These are phyloP conservation scores for Argentina silus DNA, from an alignment of 2,797 vertebrate genomes.

Conservation along the genomic window DNA sequence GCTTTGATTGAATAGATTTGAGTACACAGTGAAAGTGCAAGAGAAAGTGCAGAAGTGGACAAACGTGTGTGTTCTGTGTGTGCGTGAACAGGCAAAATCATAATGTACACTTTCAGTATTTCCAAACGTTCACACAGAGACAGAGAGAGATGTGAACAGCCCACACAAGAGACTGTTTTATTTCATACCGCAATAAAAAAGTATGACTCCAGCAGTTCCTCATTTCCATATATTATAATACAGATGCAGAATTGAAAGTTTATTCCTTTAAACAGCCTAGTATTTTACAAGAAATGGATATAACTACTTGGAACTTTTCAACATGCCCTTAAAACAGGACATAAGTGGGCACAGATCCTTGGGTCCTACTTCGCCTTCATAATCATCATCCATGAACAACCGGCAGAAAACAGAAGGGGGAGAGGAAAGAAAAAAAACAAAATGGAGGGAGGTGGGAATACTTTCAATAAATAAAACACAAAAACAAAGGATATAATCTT, in stretches of 20 bases:
- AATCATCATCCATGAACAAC: constrained; percentile 72
- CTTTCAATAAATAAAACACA: constrained; percentile 74
- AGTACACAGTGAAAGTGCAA: too few species aligned
- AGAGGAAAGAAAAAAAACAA: constrained; percentile 15
- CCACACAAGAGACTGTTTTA: constrained; percentile 77
- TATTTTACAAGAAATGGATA: constrained; percentile 88
- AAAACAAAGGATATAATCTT: constrained; percentile 62
- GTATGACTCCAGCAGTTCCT: constrained; percentile 78
- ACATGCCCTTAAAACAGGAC: constrained; percentile 89
- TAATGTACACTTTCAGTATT: not conserved
- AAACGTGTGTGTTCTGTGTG: not conserved
- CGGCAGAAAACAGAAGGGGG: constrained; percentile 60
- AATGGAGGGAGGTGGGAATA: constrained; percentile 32
- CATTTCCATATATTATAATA: constrained; percentile 86
- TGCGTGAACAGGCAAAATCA: not conserved
- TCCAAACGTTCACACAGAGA: constrained; percentile 45
- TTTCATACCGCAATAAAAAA: constrained; percentile 81
- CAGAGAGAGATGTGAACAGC: constrained; percentile 67
- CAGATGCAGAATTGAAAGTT: constrained; percentile 87
- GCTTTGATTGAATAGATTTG: too few species aligned
- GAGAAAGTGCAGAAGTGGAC: not conserved
- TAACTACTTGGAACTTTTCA: constrained; percentile 84
- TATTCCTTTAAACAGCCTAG: constrained; percentile 86
- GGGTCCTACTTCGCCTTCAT: constrained; percentile 69
- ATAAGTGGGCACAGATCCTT: constrained; percentile 76